Conservation (phyloP, 1,140 invertebrate species). For the Nebria ingens region DNA sequence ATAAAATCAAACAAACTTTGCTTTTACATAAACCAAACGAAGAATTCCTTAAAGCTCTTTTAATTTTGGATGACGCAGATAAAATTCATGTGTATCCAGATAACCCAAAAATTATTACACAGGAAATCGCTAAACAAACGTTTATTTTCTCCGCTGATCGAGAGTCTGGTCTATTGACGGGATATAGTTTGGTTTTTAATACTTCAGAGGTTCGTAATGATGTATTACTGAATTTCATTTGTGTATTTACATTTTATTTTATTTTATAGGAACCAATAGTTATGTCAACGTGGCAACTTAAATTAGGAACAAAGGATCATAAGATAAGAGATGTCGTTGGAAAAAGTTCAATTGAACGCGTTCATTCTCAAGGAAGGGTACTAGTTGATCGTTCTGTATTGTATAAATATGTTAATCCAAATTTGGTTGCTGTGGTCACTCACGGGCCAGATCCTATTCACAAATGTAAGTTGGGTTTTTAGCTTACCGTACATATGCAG, state of each 20-base stretch:
- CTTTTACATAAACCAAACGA: conserved; percentile 57
- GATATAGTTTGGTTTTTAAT: conserved; percentile 46
- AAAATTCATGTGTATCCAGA: conserved; percentile 59
- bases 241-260: conserved; percentile 1
- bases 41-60: conserved; percentile 63
- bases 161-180: conserved; percentile 51
- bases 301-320: conserved; percentile 54
- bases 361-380: conserved; percentile 93
- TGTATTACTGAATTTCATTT: neutral
- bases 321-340: conserved; percentile 56
- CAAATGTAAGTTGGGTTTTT: conserved; percentile 56
- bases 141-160: conserved; percentile 64
- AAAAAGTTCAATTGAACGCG: conserved; percentile 70
- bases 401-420: conserved; percentile 98
- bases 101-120: conserved; percentile 37
- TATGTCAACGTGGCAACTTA: conserved; percentile 56
- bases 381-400: conserved; percentile 90
- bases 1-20: conserved; percentile 62
- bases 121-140: conserved; percentile 42
- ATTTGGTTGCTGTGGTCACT: conserved; percentile 79
- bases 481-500: conserved; percentile 9
- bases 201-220: conserved; percentile 19
- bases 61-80: conserved; percentile 65
- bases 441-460: conserved; percentile 64
- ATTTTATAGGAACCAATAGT: conserved; percentile 32